Conservation (phyloP, 1,140 invertebrate genomes). For the Calephelis virginiensis region DNA sequence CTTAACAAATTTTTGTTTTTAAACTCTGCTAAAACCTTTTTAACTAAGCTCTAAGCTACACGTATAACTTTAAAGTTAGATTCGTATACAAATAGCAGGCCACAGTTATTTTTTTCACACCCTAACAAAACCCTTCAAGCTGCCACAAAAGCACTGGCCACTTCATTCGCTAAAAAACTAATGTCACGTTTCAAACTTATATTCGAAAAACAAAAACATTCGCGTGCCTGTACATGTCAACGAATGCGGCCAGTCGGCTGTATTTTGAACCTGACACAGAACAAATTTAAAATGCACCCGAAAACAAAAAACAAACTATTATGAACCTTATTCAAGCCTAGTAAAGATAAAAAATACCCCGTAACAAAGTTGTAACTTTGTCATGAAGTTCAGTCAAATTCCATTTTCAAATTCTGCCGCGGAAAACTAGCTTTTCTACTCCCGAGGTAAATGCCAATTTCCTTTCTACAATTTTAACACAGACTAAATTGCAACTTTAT, state of each 20-base stretch:
- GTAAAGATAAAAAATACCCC: constrained; percentile 23
- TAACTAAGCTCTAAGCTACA: constrained; percentile 27
- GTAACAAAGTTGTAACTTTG: constrained; percentile 41
- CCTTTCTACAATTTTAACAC: constrained; percentile 47
- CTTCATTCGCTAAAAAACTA: constrained; percentile 38
- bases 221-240: constrained; percentile 68
- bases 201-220: constrained; percentile 69
- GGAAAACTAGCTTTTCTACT: constrained; percentile 75
- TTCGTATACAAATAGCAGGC: constrained; percentile 43
- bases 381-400: constrained; percentile 51
- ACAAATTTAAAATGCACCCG: constrained; percentile 37
- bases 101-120: constrained; percentile 30
- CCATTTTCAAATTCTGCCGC: constrained; percentile 69
- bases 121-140: constrained; percentile 33
- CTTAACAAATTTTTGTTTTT: too few species aligned
- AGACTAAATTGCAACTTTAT: constrained; percentile 43
- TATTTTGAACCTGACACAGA: constrained; percentile 51
- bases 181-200: constrained; percentile 54
- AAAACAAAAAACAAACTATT: constrained; percentile 30
- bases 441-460: constrained; percentile 75
- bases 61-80: constrained; percentile 22
- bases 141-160: constrained; percentile 34
- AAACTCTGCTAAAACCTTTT: background rate
- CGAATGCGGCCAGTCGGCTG: constrained; percentile 63
- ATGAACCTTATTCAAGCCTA: constrained; percentile 29